A percentile compares a stretch with the other conserved stretches of the same genome.
Evolutionary conservation across 1,140 invertebrate species (phyloP).

Genomic region (Dendroctonus ponderosae): DNA sequence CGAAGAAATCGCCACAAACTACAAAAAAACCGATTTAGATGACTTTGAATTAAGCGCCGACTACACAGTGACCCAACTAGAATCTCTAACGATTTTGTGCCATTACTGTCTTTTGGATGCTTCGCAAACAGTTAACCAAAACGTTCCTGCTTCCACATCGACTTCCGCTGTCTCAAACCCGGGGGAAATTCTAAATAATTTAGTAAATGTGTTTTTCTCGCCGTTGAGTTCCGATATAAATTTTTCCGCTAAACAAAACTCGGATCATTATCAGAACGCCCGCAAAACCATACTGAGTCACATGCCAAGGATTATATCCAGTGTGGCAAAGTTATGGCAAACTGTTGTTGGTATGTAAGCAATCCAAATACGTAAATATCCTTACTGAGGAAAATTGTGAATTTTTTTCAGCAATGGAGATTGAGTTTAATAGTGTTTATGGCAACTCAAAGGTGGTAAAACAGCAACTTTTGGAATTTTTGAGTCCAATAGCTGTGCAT

Average conservation of each 20-base stretch:
- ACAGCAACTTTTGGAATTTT: constrained; percentile 78
- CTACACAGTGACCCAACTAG: constrained; percentile 77
- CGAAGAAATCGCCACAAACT: constrained; percentile 56
- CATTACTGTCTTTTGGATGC: constrained; percentile 84
- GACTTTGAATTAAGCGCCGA: constrained; percentile 58
- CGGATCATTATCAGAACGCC: constrained; percentile 61
- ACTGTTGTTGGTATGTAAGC: constrained; percentile 53
- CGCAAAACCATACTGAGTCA: constrained; percentile 74
- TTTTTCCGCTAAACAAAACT: constrained; percentile 44
- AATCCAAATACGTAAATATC: not conserved
- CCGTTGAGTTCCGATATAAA: constrained; percentile 42
- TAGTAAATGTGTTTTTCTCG: constrained; percentile 73
- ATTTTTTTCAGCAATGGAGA: constrained; percentile 44
- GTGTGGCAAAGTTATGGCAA: constrained; percentile 79
- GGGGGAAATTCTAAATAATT: constrained; percentile 75
- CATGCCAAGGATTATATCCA: constrained; percentile 78
- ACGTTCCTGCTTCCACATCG: constrained; percentile 53
- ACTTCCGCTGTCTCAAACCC: constrained; percentile 54
- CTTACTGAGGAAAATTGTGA: not conserved
- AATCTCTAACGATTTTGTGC: constrained; percentile 78
- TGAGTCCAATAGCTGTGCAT: constrained; percentile 84
- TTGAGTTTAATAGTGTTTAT: constrained; percentile 54
- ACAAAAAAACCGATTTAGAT: constrained; percentile 43
- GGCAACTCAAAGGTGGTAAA: constrained; percentile 67
- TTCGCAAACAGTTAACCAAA: constrained; percentile 62